Evolutionary conservation across 2,113 vertebrate genomes (phyloP).

Genomic region (Atrichornis clamosus): DNA sequence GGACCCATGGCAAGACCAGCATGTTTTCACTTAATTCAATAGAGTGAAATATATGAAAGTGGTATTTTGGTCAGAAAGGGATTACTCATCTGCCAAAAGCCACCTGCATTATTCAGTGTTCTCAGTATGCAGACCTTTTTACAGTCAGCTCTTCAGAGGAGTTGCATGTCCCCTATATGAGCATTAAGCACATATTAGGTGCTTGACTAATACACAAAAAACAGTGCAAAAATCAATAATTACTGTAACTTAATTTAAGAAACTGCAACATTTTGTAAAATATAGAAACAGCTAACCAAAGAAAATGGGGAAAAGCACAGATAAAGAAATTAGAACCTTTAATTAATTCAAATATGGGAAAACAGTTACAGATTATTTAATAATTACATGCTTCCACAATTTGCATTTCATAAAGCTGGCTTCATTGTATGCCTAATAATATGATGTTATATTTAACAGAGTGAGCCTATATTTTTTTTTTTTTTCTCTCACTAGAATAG

Average conservation of each 20-base stretch:
- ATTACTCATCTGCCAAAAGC: not conserved
- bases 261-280: not conserved
- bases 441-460: not conserved
- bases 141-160: not conserved
- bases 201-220: not conserved
- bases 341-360: not conserved
- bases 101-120: not conserved
- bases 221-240: not conserved
- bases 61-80: not conserved
- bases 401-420: not conserved
- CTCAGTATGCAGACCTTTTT: not conserved
- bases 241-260: not conserved
- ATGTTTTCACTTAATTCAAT: not conserved
- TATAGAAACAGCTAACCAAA: not conserved
- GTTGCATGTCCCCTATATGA: accelerated
- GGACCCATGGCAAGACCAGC: not conserved
- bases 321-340: not conserved
- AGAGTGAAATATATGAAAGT: not conserved
- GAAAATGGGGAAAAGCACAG: accelerated
- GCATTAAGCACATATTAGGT: not conserved
- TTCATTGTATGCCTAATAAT: not conserved
- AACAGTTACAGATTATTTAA: not conserved
- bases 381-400: not conserved
- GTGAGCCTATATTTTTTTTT: not conserved
- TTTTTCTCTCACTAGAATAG: not conserved